phyloP scores from a whole-genome alignment of 2,888 invertebrate species.

The Apamea anceps region DNA sequence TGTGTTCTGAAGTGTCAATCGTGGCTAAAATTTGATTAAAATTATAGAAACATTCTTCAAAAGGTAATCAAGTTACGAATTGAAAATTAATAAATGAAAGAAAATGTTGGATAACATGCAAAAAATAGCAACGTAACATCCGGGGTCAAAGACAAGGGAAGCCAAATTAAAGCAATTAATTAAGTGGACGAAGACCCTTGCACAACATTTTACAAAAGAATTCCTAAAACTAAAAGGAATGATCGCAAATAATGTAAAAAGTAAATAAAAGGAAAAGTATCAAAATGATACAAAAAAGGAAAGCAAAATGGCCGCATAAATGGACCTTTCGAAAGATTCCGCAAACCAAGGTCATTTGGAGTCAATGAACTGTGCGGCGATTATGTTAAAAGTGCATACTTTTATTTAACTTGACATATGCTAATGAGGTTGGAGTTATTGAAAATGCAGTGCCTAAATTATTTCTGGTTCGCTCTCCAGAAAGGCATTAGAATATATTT shows the following conservation, averaged over 20 bases:
- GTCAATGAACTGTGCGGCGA: conserved; percentile 71
- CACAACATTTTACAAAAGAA: conserved; percentile 20
- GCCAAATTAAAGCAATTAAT: conserved; percentile 34
- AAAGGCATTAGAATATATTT: neutral
- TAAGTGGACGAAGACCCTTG: conserved; percentile 8
- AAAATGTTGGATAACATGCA: neutral
- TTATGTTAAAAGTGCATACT: conserved; percentile 38
- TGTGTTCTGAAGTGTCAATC: neutral
- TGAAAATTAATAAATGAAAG: neutral
- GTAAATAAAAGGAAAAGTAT: conserved; percentile 72
- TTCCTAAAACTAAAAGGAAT: conserved; percentile 41
- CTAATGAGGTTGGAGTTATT: conserved; percentile 33
- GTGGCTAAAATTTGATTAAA: neutral
- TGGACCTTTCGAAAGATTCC: conserved; percentile 70
- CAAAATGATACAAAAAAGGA: conserved; percentile 60
- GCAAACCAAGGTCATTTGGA: conserved; percentile 73
- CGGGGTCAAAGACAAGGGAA: conserved; percentile 15
- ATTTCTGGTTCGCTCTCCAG: neutral
- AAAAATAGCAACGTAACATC: neutral
- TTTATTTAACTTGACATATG: conserved; percentile 40
- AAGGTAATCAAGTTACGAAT: neutral
- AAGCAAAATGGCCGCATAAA: conserved; percentile 64
- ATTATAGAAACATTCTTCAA: neutral
- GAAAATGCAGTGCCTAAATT: conserved; percentile 15
- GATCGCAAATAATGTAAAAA: conserved; percentile 58